Base-by-base conservation (phyloP, 2,888 invertebrate species). In the Sturmia bella region DNA sequence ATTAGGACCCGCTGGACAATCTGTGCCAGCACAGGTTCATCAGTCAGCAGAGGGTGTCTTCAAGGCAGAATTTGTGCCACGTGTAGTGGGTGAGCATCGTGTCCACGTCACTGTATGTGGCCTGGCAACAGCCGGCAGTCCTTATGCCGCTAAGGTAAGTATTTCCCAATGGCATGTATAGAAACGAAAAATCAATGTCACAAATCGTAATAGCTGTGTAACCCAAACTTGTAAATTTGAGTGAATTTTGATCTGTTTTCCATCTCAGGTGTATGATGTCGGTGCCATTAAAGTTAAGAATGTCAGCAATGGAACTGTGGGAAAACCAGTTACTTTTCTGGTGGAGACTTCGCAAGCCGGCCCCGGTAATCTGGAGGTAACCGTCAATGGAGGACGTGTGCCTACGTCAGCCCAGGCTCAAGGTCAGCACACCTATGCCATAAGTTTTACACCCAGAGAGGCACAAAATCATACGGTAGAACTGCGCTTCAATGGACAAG, bases 261-360 rank as follows among this genome's bases (percentile, higher is more conserved):
- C 1, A 21, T 3, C 17, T 39, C 85, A 94, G 94, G 97, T 98
- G 3, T 98, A 98, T 89, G 98, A 98, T 88, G 97, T 98, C 9
- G 94, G 95, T 83, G 97, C 98, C 63, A 98, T 98, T 86, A 95
- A 97, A 92, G 98, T 98, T 32, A 97, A 97, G 90, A 97, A 98
- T 88, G 95, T 97, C 11, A 95, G 96, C 59, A 94, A 94, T 86
- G 96, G 97, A 82, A 95, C 97, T 50, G 95, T 97, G 59, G 97
- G 97, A 69, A 95, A 98, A 90, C 95, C 97, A 1, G 97, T 97
- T 41, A 97, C 97, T 54, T 98, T 98, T 91, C 92, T 98, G 87
- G 98, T 99, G 89, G 99, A 99, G 91, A 99, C 99, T 13, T 97
- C 98, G 89, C 97, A 98, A 91, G 99, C 99, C 4, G 99, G 99